Base-by-base conservation (phyloP, 2,888 invertebrate genomes). In the Quadroppia sp. region DNA sequence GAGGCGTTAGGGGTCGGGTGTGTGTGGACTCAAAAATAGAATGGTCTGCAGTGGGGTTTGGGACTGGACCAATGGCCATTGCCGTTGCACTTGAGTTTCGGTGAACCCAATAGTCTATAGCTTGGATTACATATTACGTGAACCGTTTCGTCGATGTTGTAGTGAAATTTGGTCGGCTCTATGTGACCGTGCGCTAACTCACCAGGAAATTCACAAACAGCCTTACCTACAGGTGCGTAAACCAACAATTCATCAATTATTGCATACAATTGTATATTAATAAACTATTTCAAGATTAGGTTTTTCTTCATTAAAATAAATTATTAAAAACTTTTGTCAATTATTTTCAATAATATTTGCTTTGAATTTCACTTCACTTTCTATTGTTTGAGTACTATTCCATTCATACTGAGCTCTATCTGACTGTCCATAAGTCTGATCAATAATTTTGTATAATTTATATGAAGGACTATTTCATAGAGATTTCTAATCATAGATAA, bases 1-100 rank as follows among this genome's bases (percentile, higher is more conserved):
- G n/a, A n/a, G n/a, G 70, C 4, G 15, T 15, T 3, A 15, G 48
- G 48, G 15, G 6, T 6, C 48, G 6, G 6, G 7, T 20, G 53
- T 4, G 53, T n/a, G 20, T 23, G 53, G 53, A 17, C 23, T 20
- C 11, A 76, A 72, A 2, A 77, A 53, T 74, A 69, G 45, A 73
- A 64, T 78, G 79, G 77, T 76, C 79, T 76, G 53, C 82, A 82
- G 25, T 77, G 76, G 1, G 82, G 82, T n/a, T 80, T 78, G 45
- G 79, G 75, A 71, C 80, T 79, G 0, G 81, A 81, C 82, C 82
- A 82, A 42, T 79, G 82, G 87, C 90, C 90, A 77, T 89, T 89
- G 42, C 89, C 89, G 84, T 90, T 89, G 82, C 94, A 94, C 50
- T 89, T 90, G 77, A 93, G 87, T 79, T 89, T 88, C 76, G 25